phyloP scores from a whole-genome alignment of 2,888 invertebrate species.

The Clivina fossor region DNA sequence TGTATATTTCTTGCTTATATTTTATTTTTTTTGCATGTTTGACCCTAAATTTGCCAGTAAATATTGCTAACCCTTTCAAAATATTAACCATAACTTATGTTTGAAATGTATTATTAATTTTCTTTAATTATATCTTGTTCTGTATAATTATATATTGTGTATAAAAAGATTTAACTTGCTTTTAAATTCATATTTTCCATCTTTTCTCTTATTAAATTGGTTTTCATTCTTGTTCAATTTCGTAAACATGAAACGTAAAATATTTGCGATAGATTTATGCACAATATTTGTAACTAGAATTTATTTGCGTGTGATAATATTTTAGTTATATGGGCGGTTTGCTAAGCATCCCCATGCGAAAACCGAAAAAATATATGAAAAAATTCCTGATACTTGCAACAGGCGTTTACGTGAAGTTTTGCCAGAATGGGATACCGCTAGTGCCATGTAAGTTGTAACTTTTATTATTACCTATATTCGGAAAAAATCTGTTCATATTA shows the following conservation, averaged over 20 bases:
- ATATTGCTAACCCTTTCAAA: no score
- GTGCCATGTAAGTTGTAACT: constrained; percentile 22
- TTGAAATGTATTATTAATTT: no score
- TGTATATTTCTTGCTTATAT: no score
- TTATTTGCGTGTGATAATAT: constrained; percentile 32
- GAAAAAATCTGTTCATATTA: no score
- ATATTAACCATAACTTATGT: no score
- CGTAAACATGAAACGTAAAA: neutral
- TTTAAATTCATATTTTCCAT: neutral
- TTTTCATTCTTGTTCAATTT: neutral
- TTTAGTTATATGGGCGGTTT: constrained; percentile 51
- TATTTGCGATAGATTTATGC: neutral
- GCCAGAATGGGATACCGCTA: constrained; percentile 39
- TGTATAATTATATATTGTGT: no score
- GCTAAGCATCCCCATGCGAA: constrained; percentile 49
- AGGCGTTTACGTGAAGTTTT: constrained; percentile 44
- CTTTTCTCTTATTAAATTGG: neutral
- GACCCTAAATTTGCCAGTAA: no score
- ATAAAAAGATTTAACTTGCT: neutral
- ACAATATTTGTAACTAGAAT: neutral
- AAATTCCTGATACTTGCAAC: constrained; percentile 50
- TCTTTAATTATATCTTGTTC: no score
- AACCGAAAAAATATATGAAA: constrained; percentile 51
- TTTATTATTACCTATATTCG: neutral
- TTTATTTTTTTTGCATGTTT: no score